Evolutionary conservation across 2,113 vertebrate genomes (phyloP).

Genomic region (Hippolais icterina): DNA sequence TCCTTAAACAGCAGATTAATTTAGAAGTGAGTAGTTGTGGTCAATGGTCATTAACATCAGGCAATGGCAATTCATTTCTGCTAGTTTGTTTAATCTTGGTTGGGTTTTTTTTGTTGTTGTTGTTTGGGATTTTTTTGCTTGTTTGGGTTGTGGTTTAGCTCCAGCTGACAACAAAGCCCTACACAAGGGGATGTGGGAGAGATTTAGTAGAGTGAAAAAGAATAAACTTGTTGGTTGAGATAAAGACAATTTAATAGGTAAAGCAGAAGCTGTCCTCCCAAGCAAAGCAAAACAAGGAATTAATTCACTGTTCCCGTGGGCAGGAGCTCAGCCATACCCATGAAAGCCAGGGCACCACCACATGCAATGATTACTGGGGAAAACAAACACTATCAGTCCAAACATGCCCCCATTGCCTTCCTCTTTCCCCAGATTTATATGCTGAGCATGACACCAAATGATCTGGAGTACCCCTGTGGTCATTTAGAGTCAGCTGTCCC

Average conservation of each 20-base stretch:
- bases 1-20: not conserved
- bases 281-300: not conserved
- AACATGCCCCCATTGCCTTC: rapidly evolving
- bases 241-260: not conserved
- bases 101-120: not conserved
- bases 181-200: not conserved
- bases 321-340: not conserved
- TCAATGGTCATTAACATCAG: not conserved
- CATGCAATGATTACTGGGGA: rapidly evolving
- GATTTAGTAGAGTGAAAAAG: not conserved
- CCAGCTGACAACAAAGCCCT: not conserved
- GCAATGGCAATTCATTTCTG: not conserved
- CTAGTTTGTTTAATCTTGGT: not conserved
- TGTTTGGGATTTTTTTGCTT: rapidly evolving
- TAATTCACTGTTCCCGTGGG: not conserved
- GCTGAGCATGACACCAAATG: not conserved
- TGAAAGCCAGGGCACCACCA: not conserved
- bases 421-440: not conserved
- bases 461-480: not conserved
- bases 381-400: not conserved
- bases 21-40: not conserved
- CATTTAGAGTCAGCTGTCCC: not conserved
- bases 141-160: not conserved
- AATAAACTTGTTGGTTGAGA: not conserved
- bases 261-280: not conserved